Conservation (phyloP, 2,113 vertebrate genomes). For the Pteronura brasiliensis region DNA sequence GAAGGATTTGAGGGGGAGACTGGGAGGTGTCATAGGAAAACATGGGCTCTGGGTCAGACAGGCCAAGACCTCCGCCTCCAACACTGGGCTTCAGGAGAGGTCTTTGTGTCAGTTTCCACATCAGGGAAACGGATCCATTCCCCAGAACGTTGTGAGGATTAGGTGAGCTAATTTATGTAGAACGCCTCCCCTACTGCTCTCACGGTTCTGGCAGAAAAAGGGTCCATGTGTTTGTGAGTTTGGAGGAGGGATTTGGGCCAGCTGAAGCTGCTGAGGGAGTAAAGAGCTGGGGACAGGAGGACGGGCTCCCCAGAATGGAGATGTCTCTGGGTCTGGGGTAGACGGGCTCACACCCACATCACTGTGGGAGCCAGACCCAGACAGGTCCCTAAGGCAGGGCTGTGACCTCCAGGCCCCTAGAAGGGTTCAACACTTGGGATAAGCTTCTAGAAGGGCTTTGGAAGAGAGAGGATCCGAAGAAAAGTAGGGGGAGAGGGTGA, state of each 20-base stretch:
- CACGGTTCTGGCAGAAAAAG: not conserved
- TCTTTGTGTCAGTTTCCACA: not conserved
- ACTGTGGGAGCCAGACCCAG: not conserved
- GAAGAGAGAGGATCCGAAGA: not conserved
- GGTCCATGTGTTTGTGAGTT: not conserved
- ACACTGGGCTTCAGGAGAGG: not conserved
- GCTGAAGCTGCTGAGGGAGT: not conserved
- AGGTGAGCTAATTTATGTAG: not conserved
- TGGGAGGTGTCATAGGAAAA: not conserved
- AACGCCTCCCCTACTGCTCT: accelerated
- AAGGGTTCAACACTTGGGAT: not conserved
- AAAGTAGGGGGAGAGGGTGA: no score
- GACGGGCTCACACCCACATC: not conserved
- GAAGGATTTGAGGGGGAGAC: not conserved
- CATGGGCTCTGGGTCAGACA: not conserved
- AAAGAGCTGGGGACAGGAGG: not conserved
- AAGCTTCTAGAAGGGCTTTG: not conserved
- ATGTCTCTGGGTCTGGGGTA: not conserved
- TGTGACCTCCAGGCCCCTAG: not conserved
- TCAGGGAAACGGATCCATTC: not conserved
- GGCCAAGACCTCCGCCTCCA: not conserved
- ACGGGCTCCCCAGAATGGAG: not conserved
- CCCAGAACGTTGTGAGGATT: not conserved
- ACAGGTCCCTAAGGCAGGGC: not conserved
- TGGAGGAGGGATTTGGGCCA: not conserved